Conservation (phyloP, 2,888 invertebrate species). For the Cabera pusaria region DNA sequence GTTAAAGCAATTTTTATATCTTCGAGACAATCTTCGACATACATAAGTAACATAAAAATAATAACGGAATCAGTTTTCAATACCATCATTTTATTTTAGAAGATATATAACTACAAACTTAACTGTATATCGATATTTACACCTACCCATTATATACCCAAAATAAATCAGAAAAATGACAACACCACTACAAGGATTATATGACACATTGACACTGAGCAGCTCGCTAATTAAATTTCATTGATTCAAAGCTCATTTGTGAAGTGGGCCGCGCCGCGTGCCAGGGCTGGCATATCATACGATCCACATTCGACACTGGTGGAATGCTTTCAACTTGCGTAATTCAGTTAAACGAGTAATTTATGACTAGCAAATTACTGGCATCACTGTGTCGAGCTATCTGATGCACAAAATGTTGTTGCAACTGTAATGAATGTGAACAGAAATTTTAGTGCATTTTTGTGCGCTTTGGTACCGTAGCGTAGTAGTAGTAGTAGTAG, state of each 20-base stretch:
- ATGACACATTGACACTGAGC: slow-evolving; percentile 10
- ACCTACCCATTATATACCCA: too few relatives aligned
- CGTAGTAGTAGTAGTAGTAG: too few relatives aligned
- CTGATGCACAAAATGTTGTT: slow-evolving; percentile 44
- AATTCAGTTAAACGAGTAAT: slow-evolving; percentile 83
- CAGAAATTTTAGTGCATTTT: slow-evolving; percentile 10
- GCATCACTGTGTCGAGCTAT: slow-evolving; percentile 63
- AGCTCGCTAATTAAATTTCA: slow-evolving; percentile 61
- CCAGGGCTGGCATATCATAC: slow-evolving; percentile 13
- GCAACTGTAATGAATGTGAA: slow-evolving; percentile 21
- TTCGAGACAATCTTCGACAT: too few relatives aligned
- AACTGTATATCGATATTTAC: too few relatives aligned
- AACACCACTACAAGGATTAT: background rate
- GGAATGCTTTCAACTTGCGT: slow-evolving; percentile 78
- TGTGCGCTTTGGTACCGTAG: too few relatives aligned
- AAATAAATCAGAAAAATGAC: too few relatives aligned
- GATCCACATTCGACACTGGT: slow-evolving; percentile 55
- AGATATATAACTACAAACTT: too few relatives aligned
- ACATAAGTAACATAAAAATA: too few relatives aligned
- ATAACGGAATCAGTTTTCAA: too few relatives aligned
- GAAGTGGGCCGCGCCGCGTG: slow-evolving; percentile 47
- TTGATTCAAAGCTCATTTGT: slow-evolving; percentile 66
- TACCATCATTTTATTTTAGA: too few relatives aligned
- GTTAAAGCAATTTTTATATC: too few relatives aligned
- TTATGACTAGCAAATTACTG: slow-evolving; percentile 79